phyloP scores from a whole-genome alignment of 1,140 invertebrate species.

The Harpegnathos saltator region DNA sequence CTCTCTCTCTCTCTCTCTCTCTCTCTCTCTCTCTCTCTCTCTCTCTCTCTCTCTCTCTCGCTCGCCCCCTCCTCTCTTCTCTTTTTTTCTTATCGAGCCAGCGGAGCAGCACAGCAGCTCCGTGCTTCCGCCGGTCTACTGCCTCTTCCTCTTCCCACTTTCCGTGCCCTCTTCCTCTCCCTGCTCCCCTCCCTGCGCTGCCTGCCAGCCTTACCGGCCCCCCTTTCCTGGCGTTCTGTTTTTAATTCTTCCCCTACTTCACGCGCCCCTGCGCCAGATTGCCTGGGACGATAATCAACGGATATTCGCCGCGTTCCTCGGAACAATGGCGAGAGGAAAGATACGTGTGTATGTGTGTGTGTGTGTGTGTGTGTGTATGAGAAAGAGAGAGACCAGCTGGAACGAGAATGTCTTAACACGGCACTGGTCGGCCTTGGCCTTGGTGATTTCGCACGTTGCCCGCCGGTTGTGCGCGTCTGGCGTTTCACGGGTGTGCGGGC shows the following conservation, averaged over 20 bases:
- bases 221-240: slow-evolving; percentile 36
- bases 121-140: neutral
- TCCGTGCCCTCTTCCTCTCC: neutral
- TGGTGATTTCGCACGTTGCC: slow-evolving; percentile 47
- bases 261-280: slow-evolving; percentile 44
- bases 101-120: neutral
- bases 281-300: slow-evolving; percentile 60
- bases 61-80: no score
- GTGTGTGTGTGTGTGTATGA: no score
- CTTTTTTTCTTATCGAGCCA: slow-evolving; percentile 11
- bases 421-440: slow-evolving; percentile 75
- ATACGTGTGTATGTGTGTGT: no score
- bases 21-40: neutral
- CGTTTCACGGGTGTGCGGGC: slow-evolving; percentile 6
- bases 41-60: neutral
- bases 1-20: neutral
- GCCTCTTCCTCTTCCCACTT: neutral
- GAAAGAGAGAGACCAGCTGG: slow-evolving; percentile 27
- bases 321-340: slow-evolving; percentile 60
- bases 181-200: neutral
- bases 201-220: neutral
- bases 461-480: slow-evolving; percentile 24
- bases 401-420: slow-evolving; percentile 70
- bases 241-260: slow-evolving; percentile 17
- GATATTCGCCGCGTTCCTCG: slow-evolving; percentile 48